Evolutionary conservation across 2,113 vertebrate genomes (phyloP), one percentile per base, ranked within the genome.

Genomic region (Struthio camelus): DNA sequence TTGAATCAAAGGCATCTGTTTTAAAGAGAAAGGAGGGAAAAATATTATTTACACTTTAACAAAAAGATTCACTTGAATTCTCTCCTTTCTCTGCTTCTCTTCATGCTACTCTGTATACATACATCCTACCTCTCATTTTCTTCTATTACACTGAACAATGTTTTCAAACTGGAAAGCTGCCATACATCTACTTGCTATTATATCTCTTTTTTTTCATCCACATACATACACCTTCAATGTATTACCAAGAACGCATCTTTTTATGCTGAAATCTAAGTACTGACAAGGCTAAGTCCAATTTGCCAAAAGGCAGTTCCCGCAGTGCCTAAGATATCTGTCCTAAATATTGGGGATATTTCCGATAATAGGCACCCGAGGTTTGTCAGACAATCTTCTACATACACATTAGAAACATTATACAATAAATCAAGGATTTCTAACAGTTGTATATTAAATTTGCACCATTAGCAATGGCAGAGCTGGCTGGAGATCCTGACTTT

Each of bases 1-100:
- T 80, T 48, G 75, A 94, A 92, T 91, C 87, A 92, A 82, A 87
- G n/a, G 42, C 48, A 91, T 18, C 66, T 79, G 82, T 92, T 97
- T 64, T 54, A 97, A 96, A 90, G 38, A 87, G 38, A 96, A 93
- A 87, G 23, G 8, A 85, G 25, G 17, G n/a, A 81, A 92, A 92
- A 15, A 62, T 14, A n/a, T 66, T 2, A 20, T n/a, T 80, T 61
- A 28, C 17, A 69, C n/a, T 94, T 76, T 38, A 75, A 82, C 16
- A 28, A 92, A 79, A 48, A 0, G 1, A 75, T 56, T 86, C 15
- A 78, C 13, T 91, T 56, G 9, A 56, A 59, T 85, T 44, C 18
- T 36, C 13, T 66, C 67, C 38, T 44, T 70, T 70, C 38, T 69
- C 62, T 69, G 64, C 14, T 61, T 75, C 6, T 76, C 66, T 59